A percentile compares a stretch with the other conserved stretches of the same genome.
Conservation (phyloP, 2,797 vertebrate genomes). For the Florisuga fusca region DNA sequence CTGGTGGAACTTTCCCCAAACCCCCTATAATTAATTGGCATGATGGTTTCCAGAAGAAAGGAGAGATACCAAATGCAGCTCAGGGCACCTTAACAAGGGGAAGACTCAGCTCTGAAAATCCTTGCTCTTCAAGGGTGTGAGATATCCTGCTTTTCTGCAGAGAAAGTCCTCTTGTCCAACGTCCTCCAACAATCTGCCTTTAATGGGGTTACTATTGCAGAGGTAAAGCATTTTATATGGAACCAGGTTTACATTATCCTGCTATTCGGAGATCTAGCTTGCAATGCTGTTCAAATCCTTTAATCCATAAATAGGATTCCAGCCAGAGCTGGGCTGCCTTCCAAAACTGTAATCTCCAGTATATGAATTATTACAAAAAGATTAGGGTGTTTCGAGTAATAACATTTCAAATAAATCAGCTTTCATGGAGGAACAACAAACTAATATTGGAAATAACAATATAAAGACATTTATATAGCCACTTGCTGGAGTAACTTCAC, state of each 20-base stretch:
- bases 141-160: constrained; percentile 47
- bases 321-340: constrained; percentile 84
- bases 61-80: not conserved
- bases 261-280: constrained; percentile 84
- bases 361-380: constrained; percentile 89
- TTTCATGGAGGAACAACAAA: constrained; percentile 87
- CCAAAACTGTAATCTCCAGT: constrained; percentile 87
- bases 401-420: constrained; percentile 89
- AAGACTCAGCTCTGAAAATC: constrained; percentile 34
- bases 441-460: constrained; percentile 86
- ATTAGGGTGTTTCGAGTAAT: constrained; percentile 88
- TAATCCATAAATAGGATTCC: constrained; percentile 90
- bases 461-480: constrained; percentile 84
- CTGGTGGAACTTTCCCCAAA: not conserved
- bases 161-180: constrained; percentile 62
- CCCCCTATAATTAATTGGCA: not conserved
- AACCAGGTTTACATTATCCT: constrained; percentile 84
- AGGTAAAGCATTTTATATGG: constrained; percentile 84
- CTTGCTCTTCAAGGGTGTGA: constrained; percentile 32
- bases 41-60: not conserved
- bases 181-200: constrained; percentile 77
- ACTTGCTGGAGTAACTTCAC: constrained; percentile 78
- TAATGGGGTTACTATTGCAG: constrained; percentile 81
- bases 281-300: constrained; percentile 87
- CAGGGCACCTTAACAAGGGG: not conserved